Percentiles rank a stretch among this genome's conserved stretches.
Evolutionary conservation across 2,797 vertebrate species (phyloP).

Genomic region (Spheniscus humboldti): DNA sequence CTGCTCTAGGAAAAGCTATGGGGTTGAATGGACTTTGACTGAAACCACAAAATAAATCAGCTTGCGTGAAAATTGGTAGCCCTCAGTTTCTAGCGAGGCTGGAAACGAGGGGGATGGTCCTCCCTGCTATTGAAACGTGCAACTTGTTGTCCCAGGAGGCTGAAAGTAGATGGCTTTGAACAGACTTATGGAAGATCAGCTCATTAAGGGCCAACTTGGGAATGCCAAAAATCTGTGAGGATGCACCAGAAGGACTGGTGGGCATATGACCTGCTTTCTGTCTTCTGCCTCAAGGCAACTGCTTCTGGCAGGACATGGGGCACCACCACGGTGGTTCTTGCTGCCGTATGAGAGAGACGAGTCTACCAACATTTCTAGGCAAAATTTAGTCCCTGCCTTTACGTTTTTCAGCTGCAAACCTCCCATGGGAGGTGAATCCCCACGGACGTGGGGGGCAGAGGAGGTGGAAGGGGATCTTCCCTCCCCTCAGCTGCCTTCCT

Average conservation of each 20-base stretch:
- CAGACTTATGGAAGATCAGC: not conserved
- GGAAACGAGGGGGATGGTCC: not conserved
- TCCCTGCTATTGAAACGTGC: accelerated
- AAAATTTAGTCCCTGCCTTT: not conserved
- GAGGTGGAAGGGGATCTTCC: not conserved
- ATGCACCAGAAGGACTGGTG: not conserved
- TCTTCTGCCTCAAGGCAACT: not conserved
- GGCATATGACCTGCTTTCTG: not conserved
- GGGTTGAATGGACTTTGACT: not conserved
- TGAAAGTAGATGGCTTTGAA: not conserved
- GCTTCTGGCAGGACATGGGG: not conserved
- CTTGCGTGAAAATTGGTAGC: accelerated
- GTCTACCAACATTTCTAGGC: not conserved
- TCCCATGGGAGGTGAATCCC: accelerated
- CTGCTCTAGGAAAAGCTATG: not conserved
- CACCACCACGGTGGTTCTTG: accelerated
- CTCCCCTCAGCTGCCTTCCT: not conserved
- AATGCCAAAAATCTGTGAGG: not conserved
- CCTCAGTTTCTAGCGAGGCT: not conserved
- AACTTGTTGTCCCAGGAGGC: not conserved
- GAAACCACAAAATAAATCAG: not conserved
- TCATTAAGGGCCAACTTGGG: not conserved
- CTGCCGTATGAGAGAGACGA: accelerated
- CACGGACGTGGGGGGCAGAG: not conserved
- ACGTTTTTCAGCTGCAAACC: not conserved